Evolutionary conservation across 2,888 invertebrate species (phyloP), one percentile per base, ranked within the genome.

Genomic region (Carabus problematicus): DNA sequence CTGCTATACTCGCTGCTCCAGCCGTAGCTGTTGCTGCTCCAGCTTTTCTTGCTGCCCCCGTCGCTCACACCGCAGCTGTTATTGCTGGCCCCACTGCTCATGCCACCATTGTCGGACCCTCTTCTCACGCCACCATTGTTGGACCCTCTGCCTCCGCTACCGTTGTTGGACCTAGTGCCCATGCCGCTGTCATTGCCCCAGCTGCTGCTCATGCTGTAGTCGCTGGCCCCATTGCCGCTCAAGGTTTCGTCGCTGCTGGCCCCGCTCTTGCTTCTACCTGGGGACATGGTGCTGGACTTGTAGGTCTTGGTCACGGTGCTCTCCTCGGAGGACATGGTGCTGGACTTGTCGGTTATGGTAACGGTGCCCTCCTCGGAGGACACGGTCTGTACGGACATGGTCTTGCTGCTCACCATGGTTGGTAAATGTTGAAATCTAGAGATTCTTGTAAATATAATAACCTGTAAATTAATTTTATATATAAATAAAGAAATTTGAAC

Each of bases 51-150:
- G 49, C 66, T 39, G 49, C 52, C n/a, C 39, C 40, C 19, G 45
- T 8, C 12, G 54, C 19, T 43, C 59, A 43, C 43, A n/a, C n/a
- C n/a, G 66, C 59, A 16, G 45, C 29, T 40, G 55, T 49, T 41
- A 18, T 70, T 16, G 63, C 61, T 49, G 71, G 60, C 8, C 73
- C 69, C 6, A 40, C 69, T 62, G 69, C 69, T 29, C 69, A 69
- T n/a, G 69, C 76, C 3, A 74, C 73, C 6, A 69, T 78, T 4
- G 52, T 75, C 11, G 74, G 72, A 9, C 59, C 72, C 14, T 70
- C 70, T n/a, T 70, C 72, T 14, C 70, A 64, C 18, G 72, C 70
- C 12, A 72, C 72, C 59, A 41, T 62, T 3, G 16, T 72, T n/a
- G 70, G 64, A 52, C 70, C 70, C n/a, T 43, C 66, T 40, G 64